Conservation (phyloP, 2,113 vertebrate genomes). For the Solea senegalensis region DNA sequence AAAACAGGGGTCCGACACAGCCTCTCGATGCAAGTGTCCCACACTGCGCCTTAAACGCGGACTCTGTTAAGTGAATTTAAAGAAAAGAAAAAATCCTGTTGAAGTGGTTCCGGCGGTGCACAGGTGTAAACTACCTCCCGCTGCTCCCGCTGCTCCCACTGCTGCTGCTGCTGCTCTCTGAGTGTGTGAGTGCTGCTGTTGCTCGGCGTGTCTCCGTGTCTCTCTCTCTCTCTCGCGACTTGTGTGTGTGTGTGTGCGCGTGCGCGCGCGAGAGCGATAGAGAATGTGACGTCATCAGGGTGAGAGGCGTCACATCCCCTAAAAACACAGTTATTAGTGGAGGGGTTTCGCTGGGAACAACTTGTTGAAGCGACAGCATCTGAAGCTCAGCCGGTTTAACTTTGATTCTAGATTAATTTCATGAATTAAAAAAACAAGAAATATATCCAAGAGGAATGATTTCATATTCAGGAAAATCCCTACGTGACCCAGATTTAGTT, state of each 20-base stretch:
- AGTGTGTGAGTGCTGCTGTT: neutral
- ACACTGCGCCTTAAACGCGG: conserved; percentile 29
- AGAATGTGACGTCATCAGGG: conserved; percentile 59
- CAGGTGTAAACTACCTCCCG: conserved; percentile 60
- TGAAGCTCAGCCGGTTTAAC: neutral
- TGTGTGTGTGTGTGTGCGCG: conserved; percentile 6
- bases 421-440: neutral
- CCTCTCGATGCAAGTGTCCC: conserved; percentile 17
- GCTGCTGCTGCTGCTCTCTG: neutral
- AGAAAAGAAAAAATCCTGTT: conserved; percentile 22
- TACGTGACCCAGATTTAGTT: neutral
- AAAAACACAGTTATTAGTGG: conserved; percentile 24
- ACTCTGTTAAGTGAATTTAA: neutral
- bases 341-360: conserved; percentile 14
- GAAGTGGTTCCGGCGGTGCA: conserved; percentile 24
- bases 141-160: conserved; percentile 18
- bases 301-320: conserved; percentile 51
- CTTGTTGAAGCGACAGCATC: conserved; percentile 58
- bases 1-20: conserved; percentile 30
- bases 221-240: neutral
- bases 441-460: neutral
- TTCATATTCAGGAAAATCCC: neutral
- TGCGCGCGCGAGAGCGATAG: neutral
- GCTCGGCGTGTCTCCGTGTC: no score
- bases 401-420: neutral